Percentiles rank a stretch among this genome's conserved stretches.
Evolutionary conservation across 1,140 invertebrate genomes (phyloP).

Genomic region (Ceratosolen fusciceps): DNA sequence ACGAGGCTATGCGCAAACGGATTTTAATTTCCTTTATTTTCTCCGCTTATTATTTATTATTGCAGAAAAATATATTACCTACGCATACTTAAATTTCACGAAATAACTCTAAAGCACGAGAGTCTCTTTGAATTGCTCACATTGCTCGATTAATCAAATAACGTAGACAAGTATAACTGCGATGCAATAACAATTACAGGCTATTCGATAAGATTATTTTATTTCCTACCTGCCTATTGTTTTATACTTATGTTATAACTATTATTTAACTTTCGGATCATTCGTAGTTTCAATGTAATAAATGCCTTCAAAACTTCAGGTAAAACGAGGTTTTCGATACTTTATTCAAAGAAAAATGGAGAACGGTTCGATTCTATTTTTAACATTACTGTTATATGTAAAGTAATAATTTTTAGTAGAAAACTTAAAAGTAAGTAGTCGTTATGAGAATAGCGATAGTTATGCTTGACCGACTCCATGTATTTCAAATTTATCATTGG

Average conservation of each 20-base stretch:
- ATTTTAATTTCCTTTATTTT: neutral
- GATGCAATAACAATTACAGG: neutral
- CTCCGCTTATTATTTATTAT: neutral
- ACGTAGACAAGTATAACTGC: neutral
- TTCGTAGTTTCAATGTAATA: neutral
- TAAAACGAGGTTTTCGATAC: neutral
- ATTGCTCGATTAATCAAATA: no score
- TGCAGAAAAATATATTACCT: no score
- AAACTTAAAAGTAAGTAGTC: neutral
- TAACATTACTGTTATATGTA: neutral
- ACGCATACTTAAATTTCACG: no score
- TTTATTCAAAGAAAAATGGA: neutral
- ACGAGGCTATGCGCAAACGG: no score
- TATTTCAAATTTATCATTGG: neutral
- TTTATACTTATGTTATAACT: neutral
- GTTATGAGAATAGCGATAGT: neutral
- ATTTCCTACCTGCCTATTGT: no score
- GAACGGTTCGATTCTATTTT: neutral
- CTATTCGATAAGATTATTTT: no score
- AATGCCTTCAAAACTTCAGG: neutral
- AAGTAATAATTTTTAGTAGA: neutral
- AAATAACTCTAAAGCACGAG: no score
- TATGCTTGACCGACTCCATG: neutral
- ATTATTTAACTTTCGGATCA: neutral
- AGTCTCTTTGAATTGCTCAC: no score